A percentile compares a stretch with the other conserved stretches of the same genome.
phyloP scores from a whole-genome alignment of 2,113 vertebrate genomes.

The Semnopithecus entellus region DNA sequence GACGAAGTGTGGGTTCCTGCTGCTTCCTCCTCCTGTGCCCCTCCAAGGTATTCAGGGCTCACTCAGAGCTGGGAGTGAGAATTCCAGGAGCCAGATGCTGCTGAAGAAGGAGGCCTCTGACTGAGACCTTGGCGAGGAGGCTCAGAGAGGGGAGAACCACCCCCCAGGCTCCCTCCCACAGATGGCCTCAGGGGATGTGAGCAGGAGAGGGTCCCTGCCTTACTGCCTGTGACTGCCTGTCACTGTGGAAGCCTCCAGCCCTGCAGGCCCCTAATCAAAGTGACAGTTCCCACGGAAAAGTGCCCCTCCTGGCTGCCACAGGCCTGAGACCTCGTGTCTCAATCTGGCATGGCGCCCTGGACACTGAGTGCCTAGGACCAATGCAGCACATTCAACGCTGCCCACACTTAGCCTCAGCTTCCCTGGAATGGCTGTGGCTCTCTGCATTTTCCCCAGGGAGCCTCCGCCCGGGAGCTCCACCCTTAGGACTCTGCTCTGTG shows the following conservation, averaged over 20 bases:
- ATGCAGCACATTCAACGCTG: not conserved
- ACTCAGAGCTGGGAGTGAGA: not conserved
- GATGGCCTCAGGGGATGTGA: not conserved
- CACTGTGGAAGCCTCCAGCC: not conserved
- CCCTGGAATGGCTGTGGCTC: not conserved
- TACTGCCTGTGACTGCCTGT: conserved; percentile 17
- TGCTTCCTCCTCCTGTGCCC: not conserved
- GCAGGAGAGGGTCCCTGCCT: not conserved
- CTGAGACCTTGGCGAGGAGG: not conserved
- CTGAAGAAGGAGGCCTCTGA: not conserved
- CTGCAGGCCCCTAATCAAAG: conserved; percentile 56
- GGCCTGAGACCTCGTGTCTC: not conserved
- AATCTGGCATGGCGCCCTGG: not conserved
- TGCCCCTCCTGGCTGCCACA: not conserved
- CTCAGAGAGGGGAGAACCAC: not conserved
- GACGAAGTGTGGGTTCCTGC: not conserved
- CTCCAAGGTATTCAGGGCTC: not conserved
- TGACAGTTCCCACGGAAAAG: not conserved
- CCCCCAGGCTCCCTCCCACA: not conserved
- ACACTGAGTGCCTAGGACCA: not conserved
- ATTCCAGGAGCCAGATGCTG: not conserved
- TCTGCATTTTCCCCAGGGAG: not conserved
- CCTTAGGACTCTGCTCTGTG: not conserved
- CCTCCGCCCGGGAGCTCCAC: not conserved
- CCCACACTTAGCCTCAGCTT: not conserved